These are phyloP conservation scores for Tyto alba DNA, from an alignment of 2,113 vertebrate species.

Conservation along the genomic window DNA sequence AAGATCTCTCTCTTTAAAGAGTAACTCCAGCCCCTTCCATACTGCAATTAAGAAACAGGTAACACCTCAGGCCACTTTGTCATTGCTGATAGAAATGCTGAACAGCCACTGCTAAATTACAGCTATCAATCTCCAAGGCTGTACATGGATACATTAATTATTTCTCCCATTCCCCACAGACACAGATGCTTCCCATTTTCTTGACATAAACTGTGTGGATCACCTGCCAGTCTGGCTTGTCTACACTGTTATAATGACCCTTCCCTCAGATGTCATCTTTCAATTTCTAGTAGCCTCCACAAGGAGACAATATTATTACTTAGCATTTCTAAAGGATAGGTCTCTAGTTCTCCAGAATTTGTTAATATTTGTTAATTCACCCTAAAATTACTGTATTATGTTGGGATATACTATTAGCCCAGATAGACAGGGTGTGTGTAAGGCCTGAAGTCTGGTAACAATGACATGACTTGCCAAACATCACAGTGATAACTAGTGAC, in stretches of 20 bases:
- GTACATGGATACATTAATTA: conserved; percentile 31
- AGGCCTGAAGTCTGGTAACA: neutral
- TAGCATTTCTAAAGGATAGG: neutral
- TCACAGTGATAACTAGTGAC: neutral
- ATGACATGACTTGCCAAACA: neutral
- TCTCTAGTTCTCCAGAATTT: neutral
- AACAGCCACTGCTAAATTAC: conserved; percentile 60
- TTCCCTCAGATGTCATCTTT: conserved; percentile 3
- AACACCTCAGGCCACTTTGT: conserved; percentile 40
- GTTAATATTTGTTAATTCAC: neutral
- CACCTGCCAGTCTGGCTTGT: conserved; percentile 22
- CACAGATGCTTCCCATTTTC: conserved; percentile 40
- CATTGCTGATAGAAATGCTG: conserved; percentile 49
- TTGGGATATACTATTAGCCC: neutral
- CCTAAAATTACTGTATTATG: neutral
- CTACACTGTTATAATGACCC: neutral
- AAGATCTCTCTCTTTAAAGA: neutral
- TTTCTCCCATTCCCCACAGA: conserved; percentile 37
- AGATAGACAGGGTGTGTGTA: neutral
- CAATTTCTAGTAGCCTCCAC: conserved; percentile 12
- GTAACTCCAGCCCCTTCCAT: neutral
- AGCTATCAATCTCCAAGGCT: conserved; percentile 55
- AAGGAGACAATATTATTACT: neutral
- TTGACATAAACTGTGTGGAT: conserved; percentile 26
- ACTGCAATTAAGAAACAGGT: conserved; percentile 47